phyloP scores from a whole-genome alignment of 2,888 invertebrate genomes.

The Trichogramma dendrolimi region DNA sequence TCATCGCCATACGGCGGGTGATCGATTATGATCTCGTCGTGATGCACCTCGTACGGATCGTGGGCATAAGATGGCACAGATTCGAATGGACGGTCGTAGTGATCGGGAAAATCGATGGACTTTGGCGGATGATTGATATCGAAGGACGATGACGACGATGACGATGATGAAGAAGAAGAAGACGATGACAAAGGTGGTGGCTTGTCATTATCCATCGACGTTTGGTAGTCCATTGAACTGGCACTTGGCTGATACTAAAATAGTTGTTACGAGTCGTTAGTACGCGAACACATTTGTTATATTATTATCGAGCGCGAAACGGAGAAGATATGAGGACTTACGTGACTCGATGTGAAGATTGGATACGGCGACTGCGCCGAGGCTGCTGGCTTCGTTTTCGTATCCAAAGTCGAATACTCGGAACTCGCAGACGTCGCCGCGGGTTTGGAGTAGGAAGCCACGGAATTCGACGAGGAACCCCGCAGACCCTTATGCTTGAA shows the following conservation, averaged over 20 bases:
- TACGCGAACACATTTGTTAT: no score
- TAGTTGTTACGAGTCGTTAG: no score
- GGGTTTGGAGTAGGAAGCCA: slow-evolving; percentile 31
- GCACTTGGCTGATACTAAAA: no score
- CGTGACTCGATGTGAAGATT: no score
- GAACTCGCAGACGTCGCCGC: slow-evolving; percentile 28
- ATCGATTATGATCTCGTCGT: slow-evolving; percentile 46
- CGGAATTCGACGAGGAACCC: slow-evolving; percentile 1
- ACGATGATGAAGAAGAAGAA: background rate
- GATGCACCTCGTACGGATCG: slow-evolving; percentile 41
- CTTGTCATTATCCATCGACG: background rate
- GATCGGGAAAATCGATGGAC: slow-evolving; percentile 34
- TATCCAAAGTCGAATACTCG: slow-evolving; percentile 32
- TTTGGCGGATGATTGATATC: slow-evolving; percentile 34
- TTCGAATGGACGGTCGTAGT: slow-evolving; percentile 31
- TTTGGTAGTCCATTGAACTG: no score
- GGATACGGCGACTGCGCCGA: slow-evolving; percentile 1
- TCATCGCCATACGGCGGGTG: slow-evolving; percentile 47
- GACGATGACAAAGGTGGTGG: background rate
- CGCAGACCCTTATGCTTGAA: background rate
- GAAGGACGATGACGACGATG: slow-evolving; percentile 20
- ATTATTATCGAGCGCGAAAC: no score
- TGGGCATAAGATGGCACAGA: slow-evolving; percentile 43
- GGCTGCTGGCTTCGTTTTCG: slow-evolving; percentile 22
- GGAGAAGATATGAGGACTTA: no score